Evolutionary conservation across 2,888 invertebrate genomes (phyloP), one percentile per base, ranked within the genome.

Genomic region (Agriopis aurantiaria): DNA sequence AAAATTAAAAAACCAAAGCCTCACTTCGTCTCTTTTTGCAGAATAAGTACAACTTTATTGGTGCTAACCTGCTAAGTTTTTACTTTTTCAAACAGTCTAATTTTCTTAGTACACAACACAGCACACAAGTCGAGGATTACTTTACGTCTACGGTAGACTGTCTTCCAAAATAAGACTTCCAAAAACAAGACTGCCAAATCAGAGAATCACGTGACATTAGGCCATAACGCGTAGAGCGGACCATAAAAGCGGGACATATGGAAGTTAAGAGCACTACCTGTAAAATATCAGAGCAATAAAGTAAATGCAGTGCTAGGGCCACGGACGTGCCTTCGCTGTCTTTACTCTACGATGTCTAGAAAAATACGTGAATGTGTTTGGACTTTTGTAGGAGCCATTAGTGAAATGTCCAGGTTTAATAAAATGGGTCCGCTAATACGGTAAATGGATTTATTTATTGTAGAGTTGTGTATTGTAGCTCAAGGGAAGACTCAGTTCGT

Each of bases 281-380:
- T 93, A 89, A 93, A 91, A 94, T 93, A 93, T 92, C 91, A 91
- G 92, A 90, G 94, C 81, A 88, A 91, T 94, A 93, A 94, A 94
- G 91, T 93, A 93, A 94, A 93, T 93, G 93, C 93, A 91, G 85
- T 83, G 84, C 86, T 85, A 84, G 83, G 83, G 85, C 81, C 81
- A 83, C 85, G 85, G 80, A 91, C 93, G 93, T 93, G 93, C 88
- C 82, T 83, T 81, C 80, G 78, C 73, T 79, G 76, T 77, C 80
- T 65, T 63, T 63, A 66, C 63, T 70, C 53, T 33, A 59, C 52
- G 79, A 46, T 80, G 80, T 73, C 78, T 73, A 72, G 77, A 79
- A 81, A 81, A 75, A 82, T 79, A 70, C 60, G 66, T 55, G 65
- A 55, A 43, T 49, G 53, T 49, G 49, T 58, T 68, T 70, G 52